Evolutionary conservation across 2,113 vertebrate species (phyloP).

Genomic region (human (Homo sapiens)): GRCh38 chr9:17236501-17237000

Average conservation of each 20-base stretch:
- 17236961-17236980: conserved; percentile 38
- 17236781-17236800: conserved; percentile 87
- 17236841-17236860: conserved; percentile 70
- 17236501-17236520: conserved; percentile 91
- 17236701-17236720: conserved; percentile 89
- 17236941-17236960: conserved; percentile 20
- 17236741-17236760: conserved; percentile 93
- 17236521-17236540: conserved; percentile 92
- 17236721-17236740: conserved; percentile 89
- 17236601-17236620: conserved; percentile 67
- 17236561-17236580: conserved; percentile 86
- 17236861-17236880: conserved; percentile 58
- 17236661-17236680: conserved; percentile 89
- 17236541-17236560: conserved; percentile 87
- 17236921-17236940: conserved; percentile 47
- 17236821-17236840: conserved; percentile 83
- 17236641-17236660: conserved; percentile 81
- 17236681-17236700: conserved; percentile 87
- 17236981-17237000: background rate
- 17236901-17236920: conserved; percentile 50
- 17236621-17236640: conserved; percentile 78
- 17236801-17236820: conserved; percentile 87
- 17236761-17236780: conserved; percentile 91
- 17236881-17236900: conserved; percentile 65
- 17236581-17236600: conserved; percentile 89